Evolutionary conservation across 2,113 vertebrate genomes (phyloP).

Genomic region (Lampris incognitus): DNA sequence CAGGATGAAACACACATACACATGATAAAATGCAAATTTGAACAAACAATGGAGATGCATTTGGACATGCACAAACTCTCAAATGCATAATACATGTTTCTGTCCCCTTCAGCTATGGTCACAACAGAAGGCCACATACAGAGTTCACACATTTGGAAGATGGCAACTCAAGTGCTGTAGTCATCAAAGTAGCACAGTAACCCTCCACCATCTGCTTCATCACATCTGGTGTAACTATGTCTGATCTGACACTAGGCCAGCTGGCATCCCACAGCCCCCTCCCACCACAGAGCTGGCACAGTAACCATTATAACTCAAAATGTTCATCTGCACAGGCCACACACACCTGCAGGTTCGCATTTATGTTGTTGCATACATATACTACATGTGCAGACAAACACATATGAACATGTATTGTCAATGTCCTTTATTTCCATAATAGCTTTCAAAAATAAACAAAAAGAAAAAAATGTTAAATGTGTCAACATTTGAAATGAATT

Average conservation of each 20-base stretch:
- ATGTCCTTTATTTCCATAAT: background rate
- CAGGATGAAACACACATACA: background rate
- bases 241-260: background rate
- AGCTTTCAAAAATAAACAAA: no score
- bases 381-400: background rate
- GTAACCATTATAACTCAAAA: background rate
- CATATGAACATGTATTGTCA: constrained; percentile 8
- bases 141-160: background rate
- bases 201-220: background rate
- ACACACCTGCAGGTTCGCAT: background rate
- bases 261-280: background rate
- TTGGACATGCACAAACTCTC: background rate
- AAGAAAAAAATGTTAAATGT: background rate
- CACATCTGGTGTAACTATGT: background rate
- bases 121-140: background rate
- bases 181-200: background rate
- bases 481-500: background rate
- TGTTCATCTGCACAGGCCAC: background rate
- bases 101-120: no score
- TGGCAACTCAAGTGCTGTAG: background rate
- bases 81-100: background rate
- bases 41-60: background rate
- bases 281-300: background rate
- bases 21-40: background rate
- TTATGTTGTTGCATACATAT: no score